Base-by-base conservation (phyloP, 2,113 vertebrate genomes). In the Neogobius melanostomus region DNA sequence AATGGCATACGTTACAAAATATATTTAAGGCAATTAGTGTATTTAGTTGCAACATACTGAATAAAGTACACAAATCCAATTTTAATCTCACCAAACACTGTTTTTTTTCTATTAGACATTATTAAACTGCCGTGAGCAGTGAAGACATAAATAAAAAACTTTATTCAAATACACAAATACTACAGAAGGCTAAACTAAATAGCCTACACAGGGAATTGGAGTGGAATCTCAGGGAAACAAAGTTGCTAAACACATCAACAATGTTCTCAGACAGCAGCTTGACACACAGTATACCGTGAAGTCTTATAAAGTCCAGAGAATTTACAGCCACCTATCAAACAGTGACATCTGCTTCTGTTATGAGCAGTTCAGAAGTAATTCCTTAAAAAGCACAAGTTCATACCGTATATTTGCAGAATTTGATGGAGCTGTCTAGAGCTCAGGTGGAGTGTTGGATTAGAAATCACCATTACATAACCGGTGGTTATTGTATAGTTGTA, bases 81-180 rank as follows among this genome's bases (percentile, higher is more conserved):
- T 36, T 36, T 5, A 36, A 36, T 21, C 21, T 21, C 28, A 36
- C 28, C 28, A 2, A n/a, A 36, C 28, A 36, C 28, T 4, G 28
- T 36, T 36, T 36, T 36, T 36, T 36, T 36, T 0, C 28, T 36
- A 36, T 36, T 36, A 5, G 28, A 36, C 28, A 36, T 36, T 36
- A 36, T 36, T 36, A 36, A 36, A 36, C 28, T 36, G 28, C 28
- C 28, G 2, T 36, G 28, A 36, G 3, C 28, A 36, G 28, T 36
- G 28, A 2, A 36, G 28, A 36, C 28, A 36, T 36, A 36, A 36
- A 36, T 36, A 54, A 60, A 43, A 36, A 0, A 36, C 48, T 56
- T 7, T 1, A 16, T 42, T 46, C n/a, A 56, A 81, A 77, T 77
- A 52, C 71, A 80, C 71, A 86, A 4, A 36, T 43, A 45, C n/a